Evolutionary conservation across 2,113 vertebrate species (phyloP).

Genomic region (Sceloporus tristichus): DNA sequence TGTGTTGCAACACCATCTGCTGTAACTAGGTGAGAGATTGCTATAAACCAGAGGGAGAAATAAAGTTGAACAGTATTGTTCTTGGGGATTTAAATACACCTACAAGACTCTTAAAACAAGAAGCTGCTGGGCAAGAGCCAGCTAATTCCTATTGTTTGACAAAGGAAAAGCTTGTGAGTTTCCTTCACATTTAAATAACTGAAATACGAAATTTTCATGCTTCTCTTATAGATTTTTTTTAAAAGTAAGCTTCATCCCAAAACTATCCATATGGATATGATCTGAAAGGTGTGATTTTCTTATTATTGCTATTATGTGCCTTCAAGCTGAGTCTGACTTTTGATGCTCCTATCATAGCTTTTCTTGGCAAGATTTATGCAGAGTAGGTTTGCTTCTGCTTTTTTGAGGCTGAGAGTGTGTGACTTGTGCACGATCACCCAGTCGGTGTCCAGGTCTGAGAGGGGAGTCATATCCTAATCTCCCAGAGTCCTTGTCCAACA

Average conservation of each 20-base stretch:
- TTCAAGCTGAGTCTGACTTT: too few relatives aligned
- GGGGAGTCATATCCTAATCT: too few relatives aligned
- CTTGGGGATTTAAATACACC: constrained; percentile 6
- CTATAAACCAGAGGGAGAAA: constrained; percentile 33
- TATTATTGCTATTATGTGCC: not conserved
- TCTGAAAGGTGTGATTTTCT: not conserved
- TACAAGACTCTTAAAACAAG: constrained; percentile 40
- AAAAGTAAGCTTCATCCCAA: not conserved
- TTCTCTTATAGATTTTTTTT: not conserved
- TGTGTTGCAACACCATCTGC: constrained; percentile 10
- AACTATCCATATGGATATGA: not conserved
- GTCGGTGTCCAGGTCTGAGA: too few relatives aligned
- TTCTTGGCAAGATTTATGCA: too few relatives aligned
- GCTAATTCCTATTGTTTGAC: constrained; percentile 38
- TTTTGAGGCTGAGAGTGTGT: too few relatives aligned
- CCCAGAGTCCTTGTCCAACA: too few relatives aligned
- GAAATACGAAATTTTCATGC: not conserved
- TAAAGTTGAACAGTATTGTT: constrained; percentile 41
- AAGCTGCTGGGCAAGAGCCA: constrained; percentile 6
- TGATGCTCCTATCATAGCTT: too few relatives aligned
- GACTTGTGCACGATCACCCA: too few relatives aligned
- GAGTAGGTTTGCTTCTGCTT: too few relatives aligned
- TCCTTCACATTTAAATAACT: constrained; percentile 16
- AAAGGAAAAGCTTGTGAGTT: constrained; percentile 45
- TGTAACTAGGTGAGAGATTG: constrained; percentile 33